Conservation (phyloP, 2,113 vertebrate genomes). For the Bothrops jararaca region DNA sequence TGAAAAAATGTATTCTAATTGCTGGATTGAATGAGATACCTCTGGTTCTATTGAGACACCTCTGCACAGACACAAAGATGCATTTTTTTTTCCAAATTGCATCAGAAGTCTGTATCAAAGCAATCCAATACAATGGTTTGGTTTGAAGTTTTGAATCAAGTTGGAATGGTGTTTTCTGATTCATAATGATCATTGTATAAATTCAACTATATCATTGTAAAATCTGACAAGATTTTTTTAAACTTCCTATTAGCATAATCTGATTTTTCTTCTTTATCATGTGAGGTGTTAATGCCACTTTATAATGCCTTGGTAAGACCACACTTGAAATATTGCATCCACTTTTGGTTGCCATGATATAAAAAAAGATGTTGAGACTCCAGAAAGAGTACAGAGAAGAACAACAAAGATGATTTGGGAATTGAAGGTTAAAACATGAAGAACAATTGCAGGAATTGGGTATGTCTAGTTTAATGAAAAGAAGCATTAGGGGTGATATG, state of each 20-base stretch:
- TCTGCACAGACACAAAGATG: neutral
- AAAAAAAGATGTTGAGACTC: too few species aligned
- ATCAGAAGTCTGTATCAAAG: neutral
- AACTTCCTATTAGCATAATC: neutral
- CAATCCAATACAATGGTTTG: neutral
- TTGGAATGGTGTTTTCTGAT: neutral
- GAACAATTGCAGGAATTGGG: too few species aligned
- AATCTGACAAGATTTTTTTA: neutral
- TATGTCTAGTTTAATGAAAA: too few species aligned
- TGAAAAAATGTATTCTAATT: neutral
- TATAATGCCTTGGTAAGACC: too few species aligned
- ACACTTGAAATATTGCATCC: too few species aligned
- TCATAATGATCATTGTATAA: neutral
- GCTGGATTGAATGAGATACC: neutral
- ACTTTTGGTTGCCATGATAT: too few species aligned
- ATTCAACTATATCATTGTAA: neutral
- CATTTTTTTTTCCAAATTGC: neutral
- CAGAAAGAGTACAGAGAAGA: too few species aligned
- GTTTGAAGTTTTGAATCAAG: neutral
- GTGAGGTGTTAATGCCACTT: neutral
- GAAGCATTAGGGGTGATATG: too few species aligned
- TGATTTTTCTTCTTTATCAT: neutral
- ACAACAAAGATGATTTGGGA: too few species aligned
- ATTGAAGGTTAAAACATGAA: too few species aligned
- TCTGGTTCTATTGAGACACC: too few species aligned